Evolutionary conservation across 2,797 vertebrate genomes (phyloP).

Genomic region (Coregonus sp.): DNA sequence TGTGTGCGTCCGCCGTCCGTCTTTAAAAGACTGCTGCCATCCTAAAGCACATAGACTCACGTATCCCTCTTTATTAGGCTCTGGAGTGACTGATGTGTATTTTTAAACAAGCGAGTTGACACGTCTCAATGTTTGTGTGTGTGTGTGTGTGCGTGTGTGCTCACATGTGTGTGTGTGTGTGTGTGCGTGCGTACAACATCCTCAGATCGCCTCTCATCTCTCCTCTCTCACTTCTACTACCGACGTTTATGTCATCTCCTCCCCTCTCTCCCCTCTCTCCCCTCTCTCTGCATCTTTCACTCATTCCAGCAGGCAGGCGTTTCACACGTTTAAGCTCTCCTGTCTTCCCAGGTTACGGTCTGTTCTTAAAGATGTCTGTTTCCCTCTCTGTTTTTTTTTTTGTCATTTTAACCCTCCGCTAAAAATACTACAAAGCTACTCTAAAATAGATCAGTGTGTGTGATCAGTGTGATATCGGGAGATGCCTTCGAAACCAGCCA

Average conservation of each 20-base stretch:
- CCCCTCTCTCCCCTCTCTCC: not conserved
- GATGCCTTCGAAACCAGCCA: too few species aligned
- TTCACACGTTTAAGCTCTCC: constrained; percentile 51
- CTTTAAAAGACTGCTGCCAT: not conserved
- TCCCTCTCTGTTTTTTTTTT: constrained; percentile 30
- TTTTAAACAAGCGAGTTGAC: constrained; percentile 10
- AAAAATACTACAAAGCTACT: constrained; percentile 59
- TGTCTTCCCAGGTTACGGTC: constrained; percentile 45
- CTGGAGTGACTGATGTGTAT: constrained; percentile 1
- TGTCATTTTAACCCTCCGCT: constrained; percentile 62
- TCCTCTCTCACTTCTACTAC: constrained; percentile 26
- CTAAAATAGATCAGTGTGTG: not conserved
- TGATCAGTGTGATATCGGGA: not conserved
- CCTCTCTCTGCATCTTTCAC: not conserved
- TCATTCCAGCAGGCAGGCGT: constrained; percentile 36
- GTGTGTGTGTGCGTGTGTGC: not conserved
- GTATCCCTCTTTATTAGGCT: not conserved
- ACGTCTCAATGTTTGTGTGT: not conserved
- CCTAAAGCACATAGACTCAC: not conserved
- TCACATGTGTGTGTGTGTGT: not conserved
- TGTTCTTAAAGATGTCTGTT: constrained; percentile 54
- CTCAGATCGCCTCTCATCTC: constrained; percentile 23
- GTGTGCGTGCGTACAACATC: not conserved
- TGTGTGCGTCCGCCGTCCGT: not conserved
- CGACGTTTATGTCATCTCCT: not conserved